Evolutionary conservation across 1,140 invertebrate species (phyloP), one percentile per base, ranked within the genome.

Genomic region (Drosophila nigrodunni): DNA sequence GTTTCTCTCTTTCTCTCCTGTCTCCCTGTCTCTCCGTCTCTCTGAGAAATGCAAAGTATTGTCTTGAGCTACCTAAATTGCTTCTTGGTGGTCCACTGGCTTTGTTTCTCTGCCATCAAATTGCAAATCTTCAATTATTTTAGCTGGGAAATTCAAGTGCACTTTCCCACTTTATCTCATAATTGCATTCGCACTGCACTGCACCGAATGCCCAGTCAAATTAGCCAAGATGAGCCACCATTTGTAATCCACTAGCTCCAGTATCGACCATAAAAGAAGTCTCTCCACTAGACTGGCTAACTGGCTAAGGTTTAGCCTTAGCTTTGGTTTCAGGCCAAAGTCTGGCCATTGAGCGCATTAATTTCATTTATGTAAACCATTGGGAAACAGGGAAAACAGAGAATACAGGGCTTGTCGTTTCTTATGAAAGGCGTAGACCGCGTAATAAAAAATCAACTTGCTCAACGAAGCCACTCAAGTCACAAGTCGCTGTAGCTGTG

Each of bases 401-500:
- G 25, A 30, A 30, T 30, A 25, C 39, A 30, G 85, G 85, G 85
- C 78, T 85, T 81, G 85, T 85, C 80, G 70, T 49, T 77, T 85
- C 81, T 81, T 85, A 73, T 79, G 74, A 88, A 78, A 89, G 85
- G 85, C 85, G 85, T 78, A 80, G 78, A 90, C 82, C 69, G 69
- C 74, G 74, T 86, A 90, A 90, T 81, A 90, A 89, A 90, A 89
- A 88, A 89, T 88, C 85, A 90, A 89, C 86, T 85, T 78, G 73
- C 74, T 57, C 13, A 6, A 52, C 37, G 15, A 57, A 39, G 39
- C 46, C 25, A 30, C 25, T 15, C 21, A 21, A 39, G 50, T 7
- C 35, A 8, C 30, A 35, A 35, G 9, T 35, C 6, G 25, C 6
- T 30, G 25, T 5, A 30, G 25, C 25, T 30, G 25, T 6, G 6